phyloP scores from a whole-genome alignment of 1,140 invertebrate species.

The Ceratosolen solmsi region DNA sequence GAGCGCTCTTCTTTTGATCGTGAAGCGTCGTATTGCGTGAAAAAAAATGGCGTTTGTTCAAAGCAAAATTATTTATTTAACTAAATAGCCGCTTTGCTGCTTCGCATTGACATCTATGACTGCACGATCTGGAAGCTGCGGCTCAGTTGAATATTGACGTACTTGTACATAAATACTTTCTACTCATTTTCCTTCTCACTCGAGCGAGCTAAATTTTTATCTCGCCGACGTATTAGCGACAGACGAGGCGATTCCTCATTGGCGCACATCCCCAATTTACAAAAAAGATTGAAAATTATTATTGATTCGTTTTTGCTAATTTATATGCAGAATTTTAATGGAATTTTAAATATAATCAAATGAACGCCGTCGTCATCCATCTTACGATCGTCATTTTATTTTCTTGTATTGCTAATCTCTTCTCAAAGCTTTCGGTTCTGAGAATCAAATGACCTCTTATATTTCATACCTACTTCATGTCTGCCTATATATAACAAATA shows the following conservation, averaged over 20 bases:
- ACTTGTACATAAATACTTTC: not conserved
- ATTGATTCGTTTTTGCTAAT: constrained; percentile 7
- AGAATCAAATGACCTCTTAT: constrained; percentile 5
- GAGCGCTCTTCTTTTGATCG: not conserved
- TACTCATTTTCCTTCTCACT: not conserved
- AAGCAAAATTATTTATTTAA: not conserved
- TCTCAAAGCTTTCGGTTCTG: not conserved
- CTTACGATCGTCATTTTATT: constrained; percentile 19
- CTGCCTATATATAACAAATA: not conserved
- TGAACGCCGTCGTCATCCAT: not conserved
- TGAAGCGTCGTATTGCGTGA: not conserved
- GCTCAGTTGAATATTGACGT: not conserved
- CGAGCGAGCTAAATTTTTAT: not conserved
- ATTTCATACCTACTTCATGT: not conserved
- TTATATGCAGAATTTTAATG: constrained; percentile 23
- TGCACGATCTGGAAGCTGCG: not conserved
- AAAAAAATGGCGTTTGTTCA: not conserved
- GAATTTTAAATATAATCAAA: constrained; percentile 9
- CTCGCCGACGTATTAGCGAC: not conserved
- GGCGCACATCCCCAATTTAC: not conserved
- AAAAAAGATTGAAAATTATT: constrained; percentile 17
- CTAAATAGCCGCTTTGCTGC: not conserved
- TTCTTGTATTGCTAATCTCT: constrained; percentile 3
- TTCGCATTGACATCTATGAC: not conserved
- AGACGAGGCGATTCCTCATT: not conserved